Percentiles rank a stretch among this genome's conserved stretches.
phyloP scores from a whole-genome alignment of 30 jellyfish, hydroid and myxozoan species.

The Cassiopea xamachana region DNA sequence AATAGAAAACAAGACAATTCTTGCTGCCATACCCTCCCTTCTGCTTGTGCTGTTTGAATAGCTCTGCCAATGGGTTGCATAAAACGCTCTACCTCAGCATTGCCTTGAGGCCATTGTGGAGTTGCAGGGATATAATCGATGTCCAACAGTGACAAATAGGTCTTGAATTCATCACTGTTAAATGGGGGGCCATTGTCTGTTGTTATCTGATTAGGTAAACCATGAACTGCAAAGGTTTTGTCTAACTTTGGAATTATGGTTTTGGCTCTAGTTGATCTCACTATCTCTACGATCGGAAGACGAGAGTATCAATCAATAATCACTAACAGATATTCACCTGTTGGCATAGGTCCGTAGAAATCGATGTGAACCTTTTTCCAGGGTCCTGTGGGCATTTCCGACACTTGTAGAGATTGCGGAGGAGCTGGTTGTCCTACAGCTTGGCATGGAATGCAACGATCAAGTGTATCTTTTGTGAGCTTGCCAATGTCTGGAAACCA shows the following conservation, averaged over 20 bases:
- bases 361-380: slow-evolving; percentile 36
- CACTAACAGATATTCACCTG: slow-evolving; percentile 66
- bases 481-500: slow-evolving; percentile 70
- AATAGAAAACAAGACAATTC: neutral
- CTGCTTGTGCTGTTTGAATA: slow-evolving; percentile 42
- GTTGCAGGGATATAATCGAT: neutral
- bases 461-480: slow-evolving; percentile 20
- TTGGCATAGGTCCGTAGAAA: slow-evolving; percentile 55
- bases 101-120: slow-evolving; percentile 51
- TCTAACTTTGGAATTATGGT: slow-evolving; percentile 45
- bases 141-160: slow-evolving; percentile 16
- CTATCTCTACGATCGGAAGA: slow-evolving; percentile 62
- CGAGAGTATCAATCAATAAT: slow-evolving; percentile 29
- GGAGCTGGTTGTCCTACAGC: slow-evolving; percentile 32
- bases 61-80: slow-evolving; percentile 47
- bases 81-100: slow-evolving; percentile 54
- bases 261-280: slow-evolving; percentile 34
- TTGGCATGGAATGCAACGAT: slow-evolving; percentile 63
- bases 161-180: slow-evolving; percentile 37
- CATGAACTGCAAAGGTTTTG: slow-evolving; percentile 29
- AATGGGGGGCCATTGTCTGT: slow-evolving; percentile 72
- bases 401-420: slow-evolving; percentile 21
- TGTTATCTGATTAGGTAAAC: slow-evolving; percentile 16
- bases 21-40: slow-evolving; percentile 65
- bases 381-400: slow-evolving; percentile 48